These are phyloP conservation scores for Callocephalon fimbriatum DNA, from an alignment of 2,113 vertebrate species.

Conservation along the genomic window DNA sequence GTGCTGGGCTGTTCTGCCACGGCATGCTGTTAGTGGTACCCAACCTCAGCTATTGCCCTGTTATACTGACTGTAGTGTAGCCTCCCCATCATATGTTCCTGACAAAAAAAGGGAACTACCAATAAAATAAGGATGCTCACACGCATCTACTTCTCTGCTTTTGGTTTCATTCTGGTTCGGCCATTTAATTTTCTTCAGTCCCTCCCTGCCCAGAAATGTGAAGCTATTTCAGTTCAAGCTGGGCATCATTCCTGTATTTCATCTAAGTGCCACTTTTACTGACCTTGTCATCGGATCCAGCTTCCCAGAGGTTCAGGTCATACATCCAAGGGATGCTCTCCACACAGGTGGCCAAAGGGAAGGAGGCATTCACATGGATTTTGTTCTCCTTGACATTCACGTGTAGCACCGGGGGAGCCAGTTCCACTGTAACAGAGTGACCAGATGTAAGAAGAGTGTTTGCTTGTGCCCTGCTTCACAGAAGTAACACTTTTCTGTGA, in stretches of 20 bases:
- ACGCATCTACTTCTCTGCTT: not conserved
- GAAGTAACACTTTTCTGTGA: not conserved
- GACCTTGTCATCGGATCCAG: conserved; percentile 46
- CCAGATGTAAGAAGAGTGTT: not conserved
- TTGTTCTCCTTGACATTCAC: not conserved
- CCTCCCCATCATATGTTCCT: not conserved
- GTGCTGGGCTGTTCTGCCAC: not conserved
- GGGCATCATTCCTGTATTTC: accelerated
- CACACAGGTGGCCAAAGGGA: conserved; percentile 49
- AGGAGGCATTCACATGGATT: not conserved
- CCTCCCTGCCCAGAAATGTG: not conserved
- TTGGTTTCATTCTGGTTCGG: not conserved
- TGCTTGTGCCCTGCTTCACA: not conserved
- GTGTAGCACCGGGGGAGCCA: conserved; percentile 30
- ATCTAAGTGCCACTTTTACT: not conserved
- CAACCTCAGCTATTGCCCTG: not conserved
- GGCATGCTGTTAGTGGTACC: not conserved
- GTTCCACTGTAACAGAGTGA: not conserved
- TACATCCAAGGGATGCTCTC: conserved; percentile 29
- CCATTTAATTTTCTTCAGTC: not conserved
- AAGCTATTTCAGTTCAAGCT: not conserved
- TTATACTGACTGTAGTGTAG: not conserved
- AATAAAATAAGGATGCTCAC: not conserved
- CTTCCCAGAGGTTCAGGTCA: conserved; percentile 46
- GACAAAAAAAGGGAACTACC: not conserved